Evolutionary conservation across 2,888 invertebrate genomes (phyloP).

Genomic region (Slavum lentiscoides): DNA sequence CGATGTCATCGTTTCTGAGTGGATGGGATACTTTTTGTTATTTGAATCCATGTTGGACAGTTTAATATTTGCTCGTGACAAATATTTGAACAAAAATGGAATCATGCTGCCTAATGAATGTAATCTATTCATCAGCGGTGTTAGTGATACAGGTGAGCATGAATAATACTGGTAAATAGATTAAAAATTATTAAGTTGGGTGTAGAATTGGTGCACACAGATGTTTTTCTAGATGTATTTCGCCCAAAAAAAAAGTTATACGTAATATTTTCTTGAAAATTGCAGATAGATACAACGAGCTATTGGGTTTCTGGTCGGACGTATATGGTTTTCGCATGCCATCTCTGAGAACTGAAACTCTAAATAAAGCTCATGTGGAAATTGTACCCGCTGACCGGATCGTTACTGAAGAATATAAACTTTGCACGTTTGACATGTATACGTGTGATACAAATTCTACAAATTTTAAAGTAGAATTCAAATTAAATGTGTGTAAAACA

Average conservation of each 20-base stretch:
- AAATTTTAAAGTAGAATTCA: conserved; percentile 74
- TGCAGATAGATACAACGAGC: conserved; percentile 70
- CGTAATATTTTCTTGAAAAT: conserved; percentile 48
- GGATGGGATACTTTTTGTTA: conserved; percentile 97
- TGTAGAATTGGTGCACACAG: no score
- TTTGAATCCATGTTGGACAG: conserved; percentile 97
- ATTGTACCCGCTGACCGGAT: conserved; percentile 69
- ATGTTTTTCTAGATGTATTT: no score
- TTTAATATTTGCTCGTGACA: conserved; percentile 84
- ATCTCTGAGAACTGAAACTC: conserved; percentile 81
- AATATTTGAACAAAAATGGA: conserved; percentile 76
- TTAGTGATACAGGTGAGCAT: conserved; percentile 70
- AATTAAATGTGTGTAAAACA: conserved; percentile 65
- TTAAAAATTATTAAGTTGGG: background rate
- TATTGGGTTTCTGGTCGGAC: conserved; percentile 86
- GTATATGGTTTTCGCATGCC: conserved; percentile 95
- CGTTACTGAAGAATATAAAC: conserved; percentile 68
- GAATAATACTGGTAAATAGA: conserved; percentile 43
- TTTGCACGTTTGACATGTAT: conserved; percentile 74
- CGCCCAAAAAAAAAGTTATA: no score
- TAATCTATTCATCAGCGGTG: conserved; percentile 78
- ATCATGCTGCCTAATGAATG: conserved; percentile 82
- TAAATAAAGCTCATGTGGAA: conserved; percentile 76
- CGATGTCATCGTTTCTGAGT: conserved; percentile 93
- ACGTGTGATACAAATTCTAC: conserved; percentile 71